A percentile compares a stretch with the other conserved stretches of the same genome.
Conservation (phyloP, 2,888 invertebrate genomes). For the Coelopa pilipes region DNA sequence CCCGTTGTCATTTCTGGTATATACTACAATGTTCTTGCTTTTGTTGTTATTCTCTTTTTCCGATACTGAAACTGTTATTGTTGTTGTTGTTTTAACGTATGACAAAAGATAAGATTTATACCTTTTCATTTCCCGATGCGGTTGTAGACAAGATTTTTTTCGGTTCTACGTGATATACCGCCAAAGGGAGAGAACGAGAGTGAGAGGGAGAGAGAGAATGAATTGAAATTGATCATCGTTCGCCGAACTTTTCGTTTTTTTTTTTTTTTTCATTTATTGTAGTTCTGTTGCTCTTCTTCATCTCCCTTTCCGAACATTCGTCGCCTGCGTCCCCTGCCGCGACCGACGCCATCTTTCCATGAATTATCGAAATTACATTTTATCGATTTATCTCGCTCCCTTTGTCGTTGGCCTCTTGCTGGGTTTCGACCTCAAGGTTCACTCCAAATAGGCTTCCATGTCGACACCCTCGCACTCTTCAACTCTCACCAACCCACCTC, state of each 20-base stretch:
- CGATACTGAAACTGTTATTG: slow-evolving; percentile 20
- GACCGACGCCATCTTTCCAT: slow-evolving; percentile 4
- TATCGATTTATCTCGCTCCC: slow-evolving; percentile 27
- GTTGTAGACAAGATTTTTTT: slow-evolving; percentile 27
- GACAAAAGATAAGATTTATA: slow-evolving; percentile 44
- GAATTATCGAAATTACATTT: slow-evolving; percentile 37
- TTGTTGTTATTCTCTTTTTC: not conserved
- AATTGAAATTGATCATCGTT: slow-evolving; percentile 27
- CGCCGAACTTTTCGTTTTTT: slow-evolving; percentile 8
- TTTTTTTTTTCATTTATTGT: slow-evolving; percentile 48
- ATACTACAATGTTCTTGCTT: not conserved
- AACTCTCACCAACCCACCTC: not conserved
- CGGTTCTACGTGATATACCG: not conserved
- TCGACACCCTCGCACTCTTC: not conserved
- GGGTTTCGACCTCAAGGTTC: not conserved
- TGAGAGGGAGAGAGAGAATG: too few relatives aligned
- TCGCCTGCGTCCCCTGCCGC: not conserved
- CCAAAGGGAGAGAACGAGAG: slow-evolving; percentile 1
- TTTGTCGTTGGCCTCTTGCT: not conserved
- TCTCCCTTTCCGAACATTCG: not conserved
- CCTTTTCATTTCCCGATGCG: slow-evolving; percentile 39
- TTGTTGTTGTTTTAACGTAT: slow-evolving; percentile 39
- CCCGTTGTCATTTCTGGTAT: slow-evolving; percentile 1
- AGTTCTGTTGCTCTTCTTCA: slow-evolving; percentile 14
- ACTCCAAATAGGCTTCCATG: not conserved